phyloP scores from a whole-genome alignment of 2,888 invertebrate species.

The Troglohyphantes excavatus region DNA sequence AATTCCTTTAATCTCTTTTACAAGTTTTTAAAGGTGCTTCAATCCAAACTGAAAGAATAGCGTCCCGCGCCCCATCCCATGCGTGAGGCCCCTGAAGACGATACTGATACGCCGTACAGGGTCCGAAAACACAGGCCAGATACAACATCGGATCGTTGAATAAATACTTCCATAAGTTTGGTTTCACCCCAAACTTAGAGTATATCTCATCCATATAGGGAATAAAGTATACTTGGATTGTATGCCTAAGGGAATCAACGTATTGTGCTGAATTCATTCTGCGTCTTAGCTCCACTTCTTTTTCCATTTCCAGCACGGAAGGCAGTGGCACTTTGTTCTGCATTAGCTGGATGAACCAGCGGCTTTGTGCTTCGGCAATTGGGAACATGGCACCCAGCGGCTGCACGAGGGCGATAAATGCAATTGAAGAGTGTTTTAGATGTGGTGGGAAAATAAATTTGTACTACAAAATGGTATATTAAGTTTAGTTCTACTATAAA shows the following conservation, averaged over 20 bases:
- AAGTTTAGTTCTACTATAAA: too few species aligned
- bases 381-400: conserved; percentile 84
- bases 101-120: conserved; percentile 82
- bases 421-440: conserved; percentile 82
- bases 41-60: conserved; percentile 81
- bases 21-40: conserved; percentile 72
- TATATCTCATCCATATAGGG: conserved; percentile 84
- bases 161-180: conserved; percentile 81
- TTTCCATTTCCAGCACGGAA: conserved; percentile 81
- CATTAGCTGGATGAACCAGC: conserved; percentile 83
- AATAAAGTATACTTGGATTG: conserved; percentile 79
- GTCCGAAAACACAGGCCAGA: conserved; percentile 81
- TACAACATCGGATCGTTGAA: conserved; percentile 81
- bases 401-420: conserved; percentile 83
- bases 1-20: conserved; percentile 25
- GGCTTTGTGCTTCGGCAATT: conserved; percentile 83
- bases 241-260: conserved; percentile 76
- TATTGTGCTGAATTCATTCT: conserved; percentile 68
- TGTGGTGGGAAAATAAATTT: conserved; percentile 83
- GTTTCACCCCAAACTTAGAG: conserved; percentile 82
- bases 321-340: conserved; percentile 81
- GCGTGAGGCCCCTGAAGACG: conserved; percentile 78
- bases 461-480: too few species aligned
- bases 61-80: conserved; percentile 83
- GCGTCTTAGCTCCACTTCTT: conserved; percentile 81